phyloP scores from a whole-genome alignment of 2,113 vertebrate genomes.

The Salvelinus alpinus region DNA sequence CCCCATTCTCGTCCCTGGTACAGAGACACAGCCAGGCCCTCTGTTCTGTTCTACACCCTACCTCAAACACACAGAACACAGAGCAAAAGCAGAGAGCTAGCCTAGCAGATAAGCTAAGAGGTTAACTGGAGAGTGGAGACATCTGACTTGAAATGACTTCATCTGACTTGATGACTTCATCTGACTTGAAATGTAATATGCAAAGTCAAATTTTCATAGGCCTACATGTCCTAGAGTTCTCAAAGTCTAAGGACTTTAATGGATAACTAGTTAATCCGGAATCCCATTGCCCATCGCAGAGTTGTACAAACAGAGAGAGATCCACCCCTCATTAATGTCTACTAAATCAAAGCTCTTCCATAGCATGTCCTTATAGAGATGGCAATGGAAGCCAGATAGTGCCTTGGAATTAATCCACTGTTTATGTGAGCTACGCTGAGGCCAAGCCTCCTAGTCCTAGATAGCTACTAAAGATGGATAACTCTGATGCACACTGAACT shows the following conservation, averaged over 20 bases:
- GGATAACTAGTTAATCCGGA: neutral
- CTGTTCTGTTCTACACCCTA: neutral
- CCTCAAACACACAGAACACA: neutral
- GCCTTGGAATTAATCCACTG: neutral
- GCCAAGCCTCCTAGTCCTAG: too few species aligned
- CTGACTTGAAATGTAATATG: too few species aligned
- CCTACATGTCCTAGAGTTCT: too few species aligned
- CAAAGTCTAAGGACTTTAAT: too few species aligned
- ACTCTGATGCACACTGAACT: neutral
- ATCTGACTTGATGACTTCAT: neutral
- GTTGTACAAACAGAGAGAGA: neutral
- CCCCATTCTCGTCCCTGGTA: too few species aligned
- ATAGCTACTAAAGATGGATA: neutral
- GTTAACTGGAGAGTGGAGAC: neutral
- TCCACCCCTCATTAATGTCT: neutral
- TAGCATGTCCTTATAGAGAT: neutral
- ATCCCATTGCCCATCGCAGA: neutral
- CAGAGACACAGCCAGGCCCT: neutral
- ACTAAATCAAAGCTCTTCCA: neutral
- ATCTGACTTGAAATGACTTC: neutral
- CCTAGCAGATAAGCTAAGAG: neutral
- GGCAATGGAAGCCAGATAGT: neutral
- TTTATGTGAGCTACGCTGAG: neutral
- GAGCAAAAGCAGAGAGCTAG: neutral
- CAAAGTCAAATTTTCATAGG: neutral